Percentiles rank a stretch among this genome's conserved stretches.
These are phyloP conservation scores for Megathymus violae DNA, from an alignment of 1,140 invertebrate genomes.

Conservation along the genomic window DNA sequence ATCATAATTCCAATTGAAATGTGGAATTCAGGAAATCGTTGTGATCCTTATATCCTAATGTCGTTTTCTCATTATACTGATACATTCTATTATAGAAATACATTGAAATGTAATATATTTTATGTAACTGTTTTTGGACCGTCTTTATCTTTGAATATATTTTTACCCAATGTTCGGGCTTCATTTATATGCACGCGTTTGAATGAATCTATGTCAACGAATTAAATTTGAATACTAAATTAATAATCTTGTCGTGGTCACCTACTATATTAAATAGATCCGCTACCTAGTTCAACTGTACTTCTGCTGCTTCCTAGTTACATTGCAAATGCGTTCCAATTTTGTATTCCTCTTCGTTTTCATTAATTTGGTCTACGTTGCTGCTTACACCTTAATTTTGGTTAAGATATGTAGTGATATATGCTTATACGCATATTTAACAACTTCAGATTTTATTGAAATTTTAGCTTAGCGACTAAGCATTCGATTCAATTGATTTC, in stretches of 20 bases:
- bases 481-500: too few relatives aligned
- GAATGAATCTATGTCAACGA: background rate
- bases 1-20: too few relatives aligned
- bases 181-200: background rate
- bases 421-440: too few relatives aligned
- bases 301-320: slow-evolving; percentile 31
- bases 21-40: too few relatives aligned
- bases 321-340: slow-evolving; percentile 6
- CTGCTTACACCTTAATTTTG: background rate
- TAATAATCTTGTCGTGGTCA: background rate
- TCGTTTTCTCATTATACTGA: too few relatives aligned
- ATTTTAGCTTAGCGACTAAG: too few relatives aligned
- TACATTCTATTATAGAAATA: too few relatives aligned
- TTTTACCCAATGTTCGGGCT: background rate
- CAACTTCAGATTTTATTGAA: too few relatives aligned
- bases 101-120: too few relatives aligned
- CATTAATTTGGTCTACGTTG: background rate
- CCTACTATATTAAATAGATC: slow-evolving; percentile 13
- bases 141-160: background rate
- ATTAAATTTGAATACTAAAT: background rate
- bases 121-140: background rate
- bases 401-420: too few relatives aligned
- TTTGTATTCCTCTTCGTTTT: slow-evolving; percentile 5
- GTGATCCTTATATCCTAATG: too few relatives aligned
- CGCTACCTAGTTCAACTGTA: slow-evolving; percentile 12